Evolutionary conservation across 2,113 vertebrate genomes (phyloP).

Genomic region (Oceanites oceanicus): DNA sequence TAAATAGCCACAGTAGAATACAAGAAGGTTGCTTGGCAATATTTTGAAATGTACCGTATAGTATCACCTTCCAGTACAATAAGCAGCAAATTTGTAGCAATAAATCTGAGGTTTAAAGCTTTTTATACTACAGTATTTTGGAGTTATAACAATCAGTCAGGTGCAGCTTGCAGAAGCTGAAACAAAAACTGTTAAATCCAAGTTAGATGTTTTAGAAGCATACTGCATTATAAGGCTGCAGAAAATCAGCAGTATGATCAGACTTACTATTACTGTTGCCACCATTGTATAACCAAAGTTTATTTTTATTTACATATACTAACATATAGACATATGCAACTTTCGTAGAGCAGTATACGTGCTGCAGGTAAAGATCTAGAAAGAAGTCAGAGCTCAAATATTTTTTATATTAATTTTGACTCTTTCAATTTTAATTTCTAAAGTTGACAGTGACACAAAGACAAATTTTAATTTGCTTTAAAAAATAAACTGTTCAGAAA

Average conservation of each 20-base stretch:
- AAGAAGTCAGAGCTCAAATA: neutral
- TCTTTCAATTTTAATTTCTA: neutral
- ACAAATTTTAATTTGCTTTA: neutral
- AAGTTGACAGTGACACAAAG: neutral
- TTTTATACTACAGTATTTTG: neutral
- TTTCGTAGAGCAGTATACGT: neutral
- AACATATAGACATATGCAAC: neutral
- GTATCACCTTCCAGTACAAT: neutral
- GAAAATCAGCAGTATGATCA: neutral
- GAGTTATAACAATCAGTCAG: neutral
- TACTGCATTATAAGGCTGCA: neutral
- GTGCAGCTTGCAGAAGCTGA: neutral
- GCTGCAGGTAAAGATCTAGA: neutral
- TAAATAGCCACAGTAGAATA: neutral
- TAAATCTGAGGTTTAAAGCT: neutral
- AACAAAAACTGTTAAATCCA: neutral
- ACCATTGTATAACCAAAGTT: neutral
- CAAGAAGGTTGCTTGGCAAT: neutral
- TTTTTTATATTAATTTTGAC: neutral
- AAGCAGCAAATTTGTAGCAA: neutral
- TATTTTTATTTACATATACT: neutral
- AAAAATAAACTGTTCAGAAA: neutral
- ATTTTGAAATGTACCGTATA: neutral
- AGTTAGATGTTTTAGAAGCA: neutral
- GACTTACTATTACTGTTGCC: neutral